Evolutionary conservation across 2,888 invertebrate genomes (phyloP).

Genomic region (Bugula neritina): DNA sequence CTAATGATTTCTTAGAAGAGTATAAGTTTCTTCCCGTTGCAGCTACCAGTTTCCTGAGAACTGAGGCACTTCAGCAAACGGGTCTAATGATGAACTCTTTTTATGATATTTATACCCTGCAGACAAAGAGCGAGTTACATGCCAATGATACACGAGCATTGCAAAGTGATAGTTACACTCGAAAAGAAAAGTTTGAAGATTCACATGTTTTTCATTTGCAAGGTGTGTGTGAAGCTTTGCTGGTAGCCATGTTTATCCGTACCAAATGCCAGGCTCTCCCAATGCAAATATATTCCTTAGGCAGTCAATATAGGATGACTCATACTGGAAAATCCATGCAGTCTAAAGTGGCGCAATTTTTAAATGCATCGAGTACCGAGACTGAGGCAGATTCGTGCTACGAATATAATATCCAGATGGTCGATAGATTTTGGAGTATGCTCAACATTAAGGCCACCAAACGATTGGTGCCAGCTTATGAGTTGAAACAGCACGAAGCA

Average conservation of each 20-base stretch:
- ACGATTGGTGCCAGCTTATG: neutral
- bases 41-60: neutral
- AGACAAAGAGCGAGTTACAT: conserved; percentile 2
- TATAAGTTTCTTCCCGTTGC: neutral
- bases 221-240: neutral
- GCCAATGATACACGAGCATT: neutral
- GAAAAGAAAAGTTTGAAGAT: conserved; percentile 6
- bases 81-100: neutral
- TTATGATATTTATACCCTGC: conserved; percentile 5
- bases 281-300: neutral
- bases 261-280: neutral
- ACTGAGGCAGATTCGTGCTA: neutral
- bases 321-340: neutral
- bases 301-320: neutral
- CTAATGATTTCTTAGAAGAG: neutral
- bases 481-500: conserved; percentile 16
- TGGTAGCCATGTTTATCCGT: neutral
- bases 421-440: neutral
- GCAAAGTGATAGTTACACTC: neutral
- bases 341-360: neutral
- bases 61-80: neutral
- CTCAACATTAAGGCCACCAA: neutral
- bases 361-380: neutral
- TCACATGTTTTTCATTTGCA: neutral
- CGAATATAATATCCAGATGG: neutral